A percentile compares a stretch with the other conserved stretches of the same genome.
Conservation (phyloP, 2,888 invertebrate species). For the Tillus elongatus region DNA sequence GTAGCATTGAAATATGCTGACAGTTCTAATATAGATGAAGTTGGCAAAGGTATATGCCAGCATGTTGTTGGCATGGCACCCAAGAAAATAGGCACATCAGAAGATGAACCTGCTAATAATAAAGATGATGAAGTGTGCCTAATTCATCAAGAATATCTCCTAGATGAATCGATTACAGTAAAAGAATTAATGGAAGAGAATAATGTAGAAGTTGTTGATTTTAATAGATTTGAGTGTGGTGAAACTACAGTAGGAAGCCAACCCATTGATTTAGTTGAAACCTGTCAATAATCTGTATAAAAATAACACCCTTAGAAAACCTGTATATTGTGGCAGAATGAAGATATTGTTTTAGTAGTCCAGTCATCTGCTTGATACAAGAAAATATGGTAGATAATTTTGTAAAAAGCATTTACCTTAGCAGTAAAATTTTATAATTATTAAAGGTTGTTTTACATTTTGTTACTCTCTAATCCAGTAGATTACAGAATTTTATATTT, state of each 20-base stretch:
- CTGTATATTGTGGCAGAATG: no score
- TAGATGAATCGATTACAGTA: conserved; percentile 67
- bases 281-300: conserved; percentile 46
- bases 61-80: conserved; percentile 90
- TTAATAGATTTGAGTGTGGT: conserved; percentile 81
- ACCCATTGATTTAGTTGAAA: conserved; percentile 52
- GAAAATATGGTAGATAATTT: no score
- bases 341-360: no score
- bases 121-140: conserved; percentile 70
- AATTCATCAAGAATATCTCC: conserved; percentile 78
- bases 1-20: conserved; percentile 56
- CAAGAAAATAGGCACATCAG: conserved; percentile 54
- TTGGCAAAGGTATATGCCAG: conserved; percentile 76
- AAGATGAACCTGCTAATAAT: conserved; percentile 54
- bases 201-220: conserved; percentile 63
- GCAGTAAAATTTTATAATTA: no score
- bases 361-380: no score
- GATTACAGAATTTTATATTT: no score
- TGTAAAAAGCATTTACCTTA: no score
- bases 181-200: conserved; percentile 61
- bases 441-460: no score
- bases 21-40: conserved; percentile 32
- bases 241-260: conserved; percentile 47
- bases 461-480: no score
- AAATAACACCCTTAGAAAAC: no score